Percentiles rank a stretch among this genome's conserved stretches.
Evolutionary conservation across 2,888 invertebrate genomes (phyloP).

Genomic region (Andrena haemorrhoa): DNA sequence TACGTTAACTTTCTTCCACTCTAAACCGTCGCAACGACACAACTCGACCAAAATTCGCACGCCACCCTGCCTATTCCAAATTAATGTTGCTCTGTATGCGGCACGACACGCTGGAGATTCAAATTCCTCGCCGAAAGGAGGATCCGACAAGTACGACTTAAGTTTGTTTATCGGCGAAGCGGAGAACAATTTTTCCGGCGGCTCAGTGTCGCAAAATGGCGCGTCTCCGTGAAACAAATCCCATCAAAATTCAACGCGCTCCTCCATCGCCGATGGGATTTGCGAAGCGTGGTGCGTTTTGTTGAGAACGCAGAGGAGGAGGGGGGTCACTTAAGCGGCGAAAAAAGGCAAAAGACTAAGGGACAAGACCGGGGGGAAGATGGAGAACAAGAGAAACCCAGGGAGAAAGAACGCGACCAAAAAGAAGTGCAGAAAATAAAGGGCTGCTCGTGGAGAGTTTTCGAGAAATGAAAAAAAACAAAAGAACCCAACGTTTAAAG

Average conservation of each 20-base stretch:
- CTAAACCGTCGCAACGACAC: too few relatives aligned
- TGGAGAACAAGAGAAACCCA: not conserved
- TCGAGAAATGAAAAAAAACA: too few relatives aligned
- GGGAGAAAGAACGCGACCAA: not conserved
- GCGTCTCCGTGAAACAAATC: slow-evolving; percentile 35
- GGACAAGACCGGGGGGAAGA: slow-evolving; percentile 13
- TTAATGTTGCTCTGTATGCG: too few relatives aligned
- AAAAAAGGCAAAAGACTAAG: not conserved
- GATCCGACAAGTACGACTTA: not conserved
- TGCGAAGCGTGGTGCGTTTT: slow-evolving; percentile 37
- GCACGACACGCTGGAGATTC: not conserved
- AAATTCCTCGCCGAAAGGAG: slow-evolving; percentile 15
- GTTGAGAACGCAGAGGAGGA: not conserved
- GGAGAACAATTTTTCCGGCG: slow-evolving; percentile 43
- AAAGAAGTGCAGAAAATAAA: not conserved
- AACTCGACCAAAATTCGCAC: too few relatives aligned
- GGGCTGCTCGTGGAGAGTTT: not conserved
- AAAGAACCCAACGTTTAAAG: too few relatives aligned
- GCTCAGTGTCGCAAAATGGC: slow-evolving; percentile 40
- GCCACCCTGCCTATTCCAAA: too few relatives aligned
- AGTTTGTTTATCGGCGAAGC: slow-evolving; percentile 32
- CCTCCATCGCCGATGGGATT: slow-evolving; percentile 52
- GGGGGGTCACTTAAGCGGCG: slow-evolving; percentile 8
- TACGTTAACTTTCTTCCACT: too few relatives aligned
- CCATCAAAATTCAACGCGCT: slow-evolving; percentile 64